Evolutionary conservation across 2,797 vertebrate genomes (phyloP).

Genomic region (Thalassophryne amazonica): DNA sequence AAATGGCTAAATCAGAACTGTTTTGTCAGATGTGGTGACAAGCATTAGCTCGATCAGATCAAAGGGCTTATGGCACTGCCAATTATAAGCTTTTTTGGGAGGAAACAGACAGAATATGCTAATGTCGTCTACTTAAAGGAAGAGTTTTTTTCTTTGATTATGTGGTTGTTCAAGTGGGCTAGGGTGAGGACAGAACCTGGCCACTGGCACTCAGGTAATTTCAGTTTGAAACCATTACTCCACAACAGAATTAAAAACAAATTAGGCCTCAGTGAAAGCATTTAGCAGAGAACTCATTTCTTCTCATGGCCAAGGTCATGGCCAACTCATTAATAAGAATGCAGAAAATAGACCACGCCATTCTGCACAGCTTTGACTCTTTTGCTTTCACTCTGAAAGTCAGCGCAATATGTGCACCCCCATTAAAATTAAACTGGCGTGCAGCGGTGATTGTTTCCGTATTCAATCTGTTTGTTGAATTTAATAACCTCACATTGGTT

Average conservation of each 20-base stretch:
- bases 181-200: too few relatives aligned
- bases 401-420: conserved; percentile 9
- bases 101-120: too few relatives aligned
- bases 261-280: conserved; percentile 20
- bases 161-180: too few relatives aligned
- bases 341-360: conserved; percentile 7
- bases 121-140: too few relatives aligned
- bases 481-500: conserved; percentile 38
- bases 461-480: conserved; percentile 44
- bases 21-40: too few relatives aligned
- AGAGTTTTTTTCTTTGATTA: too few relatives aligned
- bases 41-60: too few relatives aligned
- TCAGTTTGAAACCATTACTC: too few relatives aligned
- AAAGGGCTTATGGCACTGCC: too few relatives aligned
- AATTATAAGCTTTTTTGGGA: too few relatives aligned
- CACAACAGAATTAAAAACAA: conserved; percentile 7
- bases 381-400: conserved; percentile 14
- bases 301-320: neutral
- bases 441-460: conserved; percentile 31
- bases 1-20: too few relatives aligned
- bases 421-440: conserved; percentile 28
- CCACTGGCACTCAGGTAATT: too few relatives aligned
- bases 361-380: conserved; percentile 1
- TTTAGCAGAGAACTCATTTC: conserved; percentile 9
- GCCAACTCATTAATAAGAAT: conserved; percentile 20